Conservation (phyloP, 2,113 vertebrate genomes). For the Aegithalos caudatus region DNA sequence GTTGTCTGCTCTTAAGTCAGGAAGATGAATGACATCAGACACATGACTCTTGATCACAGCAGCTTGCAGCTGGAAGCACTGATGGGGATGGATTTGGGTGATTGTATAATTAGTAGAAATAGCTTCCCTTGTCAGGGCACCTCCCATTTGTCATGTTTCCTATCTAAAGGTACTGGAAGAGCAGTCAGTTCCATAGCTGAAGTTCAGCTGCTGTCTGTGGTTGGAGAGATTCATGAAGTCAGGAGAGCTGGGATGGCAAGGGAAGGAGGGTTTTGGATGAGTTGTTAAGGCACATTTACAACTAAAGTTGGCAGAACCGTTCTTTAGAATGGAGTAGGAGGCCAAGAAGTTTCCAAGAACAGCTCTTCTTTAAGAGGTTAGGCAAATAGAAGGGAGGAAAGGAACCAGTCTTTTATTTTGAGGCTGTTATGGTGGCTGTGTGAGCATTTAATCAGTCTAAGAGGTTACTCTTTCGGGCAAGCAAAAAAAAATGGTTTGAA, state of each 20-base stretch:
- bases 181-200: background rate
- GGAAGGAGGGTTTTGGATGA: background rate
- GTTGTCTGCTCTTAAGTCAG: background rate
- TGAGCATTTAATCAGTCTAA: background rate
- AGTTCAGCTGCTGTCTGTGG: background rate
- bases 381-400: background rate
- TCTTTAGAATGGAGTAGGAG: background rate
- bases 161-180: background rate
- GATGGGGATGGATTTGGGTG: background rate
- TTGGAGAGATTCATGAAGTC: background rate
- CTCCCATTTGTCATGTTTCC: background rate
- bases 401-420: background rate
- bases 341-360: background rate
- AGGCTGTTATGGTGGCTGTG: background rate
- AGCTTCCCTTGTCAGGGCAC: background rate
- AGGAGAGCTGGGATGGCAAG: background rate
- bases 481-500: background rate
- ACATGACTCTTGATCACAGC: background rate
- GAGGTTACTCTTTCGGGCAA: background rate
- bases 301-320: background rate
- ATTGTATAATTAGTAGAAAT: background rate
- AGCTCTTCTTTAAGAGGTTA: background rate
- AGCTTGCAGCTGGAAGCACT: background rate
- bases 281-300: fast-evolving
- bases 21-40: background rate